These are phyloP conservation scores for Craseonycteris thonglongyai DNA, from an alignment of 2,113 vertebrate species.

Conservation along the genomic window DNA sequence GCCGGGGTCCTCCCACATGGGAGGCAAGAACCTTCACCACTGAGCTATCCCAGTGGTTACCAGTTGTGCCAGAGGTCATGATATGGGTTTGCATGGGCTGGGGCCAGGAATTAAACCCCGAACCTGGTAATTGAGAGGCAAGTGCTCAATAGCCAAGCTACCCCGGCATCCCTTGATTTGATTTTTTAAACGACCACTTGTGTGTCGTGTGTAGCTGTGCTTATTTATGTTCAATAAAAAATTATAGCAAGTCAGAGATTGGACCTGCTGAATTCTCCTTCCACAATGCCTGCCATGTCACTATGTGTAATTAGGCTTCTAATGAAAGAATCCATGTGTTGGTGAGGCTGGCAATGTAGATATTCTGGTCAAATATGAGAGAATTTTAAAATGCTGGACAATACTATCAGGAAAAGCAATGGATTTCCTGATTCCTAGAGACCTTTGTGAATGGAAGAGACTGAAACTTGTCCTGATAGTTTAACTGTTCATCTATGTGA, in stretches of 20 bases:
- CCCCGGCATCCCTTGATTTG: too few species aligned
- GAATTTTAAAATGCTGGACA: not conserved
- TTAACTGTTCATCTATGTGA: not conserved
- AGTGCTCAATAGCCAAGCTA: too few species aligned
- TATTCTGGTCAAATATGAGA: not conserved
- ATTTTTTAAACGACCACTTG: not conserved
- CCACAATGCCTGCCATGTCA: not conserved
- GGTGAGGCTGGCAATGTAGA: not conserved
- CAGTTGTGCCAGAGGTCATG: too few species aligned
- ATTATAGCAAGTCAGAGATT: not conserved
- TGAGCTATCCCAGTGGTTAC: too few species aligned
- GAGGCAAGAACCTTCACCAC: too few species aligned
- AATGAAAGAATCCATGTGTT: not conserved
- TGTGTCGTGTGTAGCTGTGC: not conserved
- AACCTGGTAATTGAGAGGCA: too few species aligned
- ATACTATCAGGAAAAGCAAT: not conserved
- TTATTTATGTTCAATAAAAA: not conserved
- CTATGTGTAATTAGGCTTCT: not conserved
- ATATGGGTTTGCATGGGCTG: too few species aligned
- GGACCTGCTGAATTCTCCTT: not conserved
- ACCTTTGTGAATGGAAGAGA: not conserved
- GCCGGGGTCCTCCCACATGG: too few species aligned
- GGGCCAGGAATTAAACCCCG: too few species aligned
- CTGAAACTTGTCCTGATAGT: not conserved
- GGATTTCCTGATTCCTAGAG: not conserved